Base-by-base conservation (phyloP, 2,113 vertebrate genomes). In the Elgaria multicarinata region DNA sequence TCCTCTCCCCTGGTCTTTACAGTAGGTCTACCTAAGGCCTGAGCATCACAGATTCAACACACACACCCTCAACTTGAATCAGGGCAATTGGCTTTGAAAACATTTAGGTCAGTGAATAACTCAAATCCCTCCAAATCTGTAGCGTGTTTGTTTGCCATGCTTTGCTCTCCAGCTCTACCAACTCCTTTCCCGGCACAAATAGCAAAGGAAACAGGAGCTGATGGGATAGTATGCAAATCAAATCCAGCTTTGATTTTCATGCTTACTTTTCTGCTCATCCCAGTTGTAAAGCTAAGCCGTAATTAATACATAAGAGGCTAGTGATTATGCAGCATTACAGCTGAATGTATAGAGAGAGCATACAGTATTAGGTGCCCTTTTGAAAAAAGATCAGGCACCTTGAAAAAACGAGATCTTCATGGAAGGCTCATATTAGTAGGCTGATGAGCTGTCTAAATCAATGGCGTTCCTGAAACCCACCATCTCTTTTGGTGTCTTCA, bases 231-330 rank as follows among this genome's bases (percentile, higher is more conserved):
- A 95, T 95, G 94, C 87, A 95, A 96, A 96, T 96, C 92, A 95
- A 96, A 96, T 95, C 93, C 95, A 95, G 90, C 91, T 95, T 95
- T 92, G 94, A 95, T 96, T 94, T 33, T 89, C 96, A 95, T 96
- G 93, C 93, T 96, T 94, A 91, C 94, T 94, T 95, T 96, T 96
- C 94, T 85, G 46, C 92, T 97, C 94, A 95, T 96, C 92, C 87
- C 92, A 92, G 81, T 94, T 95, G 92, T 93, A 91, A 96, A 96
- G 92, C 94, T 96, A 97, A 96, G 94, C 93, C 93, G 89, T 91
- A 96, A 97, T 97, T 97, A 97, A 97, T 96, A 96, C 93, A 91
- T 96, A 95, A 97, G 94, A 96, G 95, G 92, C 89, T 95, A 92
- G 78, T 96, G 94, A 97, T 96, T 96, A 95, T 92, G 76, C 86